Evolutionary conservation across 2,113 vertebrate species (phyloP), one percentile per base, ranked within the genome.

Genomic region (Hucho hucho): DNA sequence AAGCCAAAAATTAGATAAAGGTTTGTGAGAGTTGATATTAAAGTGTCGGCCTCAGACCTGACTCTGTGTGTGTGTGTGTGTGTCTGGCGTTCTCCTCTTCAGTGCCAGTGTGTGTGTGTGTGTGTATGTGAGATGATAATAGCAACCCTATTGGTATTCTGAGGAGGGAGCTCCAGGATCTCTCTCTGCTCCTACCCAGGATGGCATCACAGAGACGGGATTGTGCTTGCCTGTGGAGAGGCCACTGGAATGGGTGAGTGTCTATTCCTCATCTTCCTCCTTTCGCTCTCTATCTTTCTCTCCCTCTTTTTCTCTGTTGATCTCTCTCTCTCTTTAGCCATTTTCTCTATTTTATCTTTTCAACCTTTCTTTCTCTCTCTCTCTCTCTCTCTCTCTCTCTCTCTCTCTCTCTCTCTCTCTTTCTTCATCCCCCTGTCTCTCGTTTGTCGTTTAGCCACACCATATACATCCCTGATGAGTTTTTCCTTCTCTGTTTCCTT

Each of bases 171-270:
- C 87, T 88, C 90, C 81, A 85, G 87, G 89, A 91, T 91, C 90
- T 88, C 88, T 88, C 90, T 91, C 87, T 87, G 87, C 89, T 89
- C 90, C 90, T 88, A 87, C 89, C 90, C 87, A 83, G 93, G 90
- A 91, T 88, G 89, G 90, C 84, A 92, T 91, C 91, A 94, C 93
- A 94, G 93, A 92, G 93, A 91, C 72, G 88, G 92, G 91, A 93
- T 93, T 94, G 93, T 94, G 86, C 89, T 92, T 72, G 86, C 80
- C 37, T 43, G 37, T 43, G 37, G 37, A 43, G 37, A 43, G 7
- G 37, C 37, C 75, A 66, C 82, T 89, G 85, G 89, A 87, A 92
- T 89, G 88, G 82, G 90, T 90, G 89, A 93, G 91, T 92, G 88
- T 89, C 83, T 68, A 75, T 73, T 64, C 78, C 63, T 72, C 69